Evolutionary conservation across 2,113 vertebrate species (phyloP), one percentile per base, ranked within the genome.

Genomic region (Alouatta palliata): DNA sequence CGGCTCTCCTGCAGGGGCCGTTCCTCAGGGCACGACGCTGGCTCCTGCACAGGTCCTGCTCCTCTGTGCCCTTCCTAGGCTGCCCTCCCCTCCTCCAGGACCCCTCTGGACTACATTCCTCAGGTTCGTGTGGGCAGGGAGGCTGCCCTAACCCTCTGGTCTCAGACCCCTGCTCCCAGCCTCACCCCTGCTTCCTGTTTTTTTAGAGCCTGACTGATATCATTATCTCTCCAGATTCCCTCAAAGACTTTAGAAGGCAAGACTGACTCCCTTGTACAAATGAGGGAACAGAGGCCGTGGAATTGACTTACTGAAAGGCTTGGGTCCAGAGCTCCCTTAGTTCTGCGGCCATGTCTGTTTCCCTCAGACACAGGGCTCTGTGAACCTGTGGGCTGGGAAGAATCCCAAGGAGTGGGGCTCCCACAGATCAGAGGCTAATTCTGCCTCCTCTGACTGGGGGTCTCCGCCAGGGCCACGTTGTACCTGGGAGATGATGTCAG

Each of bases 341-440:
- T 35, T 27, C 37, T 19, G 8, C 0, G 5, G 8, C 40, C 37
- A 1, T 1, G 40, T 32, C 30, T 70, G 0, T 45, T 77, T 5
- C 32, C 37, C 66, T 90, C 11, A 17, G 76, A 56, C 21, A 6
- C 17, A 3, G 64, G 75, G 6, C 27, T 5, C 56, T 71, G 12
- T 25, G 68, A 76, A 40, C 43, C n/a, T 21, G 20, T 13, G 68
- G 71, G 3, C 32, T 81, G 61, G 21, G 52, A 54, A 37, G 58
- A 25, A 52, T 54, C 52, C 35, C 47, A 14, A 71, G 68, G 5
- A 90, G 12, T n/a, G 52, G 66, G n/a, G 56, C 4, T 85, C 21
- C 52, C 70, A 5, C 2, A 35, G 19, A 40, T 37, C 61, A 45
- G 27, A 83, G 21, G 37, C 10, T 8, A 37, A 40, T 25, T 56